Evolutionary conservation across 2,113 vertebrate species (phyloP).

Genomic region (Dipodomys spectabilis): DNA sequence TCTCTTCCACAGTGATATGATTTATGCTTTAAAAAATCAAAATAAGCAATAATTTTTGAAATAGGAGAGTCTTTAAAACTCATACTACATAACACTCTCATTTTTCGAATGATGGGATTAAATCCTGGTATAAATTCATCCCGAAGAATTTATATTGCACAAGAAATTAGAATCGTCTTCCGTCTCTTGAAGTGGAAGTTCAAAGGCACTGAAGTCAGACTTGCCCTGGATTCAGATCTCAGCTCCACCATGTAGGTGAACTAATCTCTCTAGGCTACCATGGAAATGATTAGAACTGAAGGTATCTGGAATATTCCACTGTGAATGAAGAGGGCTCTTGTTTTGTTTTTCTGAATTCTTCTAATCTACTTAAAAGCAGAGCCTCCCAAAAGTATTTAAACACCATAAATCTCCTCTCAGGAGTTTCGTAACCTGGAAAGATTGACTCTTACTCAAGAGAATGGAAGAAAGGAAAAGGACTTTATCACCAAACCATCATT

Average conservation of each 20-base stretch:
- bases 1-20: background rate
- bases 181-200: background rate
- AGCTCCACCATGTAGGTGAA: background rate
- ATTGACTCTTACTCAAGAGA: background rate
- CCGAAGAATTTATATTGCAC: background rate
- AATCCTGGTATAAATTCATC: background rate
- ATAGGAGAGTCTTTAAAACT: background rate
- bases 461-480: conserved; percentile 28
- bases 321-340: background rate
- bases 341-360: background rate
- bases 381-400: conserved; percentile 19
- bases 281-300: background rate
- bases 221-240: background rate
- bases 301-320: background rate
- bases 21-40: conserved; percentile 5
- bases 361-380: conserved; percentile 16
- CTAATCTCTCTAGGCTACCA: background rate
- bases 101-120: background rate
- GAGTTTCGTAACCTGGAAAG: conserved; percentile 24
- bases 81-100: background rate
- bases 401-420: background rate
- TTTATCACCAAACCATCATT: background rate
- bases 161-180: background rate
- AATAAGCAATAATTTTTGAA: conserved; percentile 13
- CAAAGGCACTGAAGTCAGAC: background rate